A percentile compares a stretch with the other conserved stretches of the same genome.
phyloP scores from a whole-genome alignment of 1,140 invertebrate species.

The Ooceraea biroi region DNA sequence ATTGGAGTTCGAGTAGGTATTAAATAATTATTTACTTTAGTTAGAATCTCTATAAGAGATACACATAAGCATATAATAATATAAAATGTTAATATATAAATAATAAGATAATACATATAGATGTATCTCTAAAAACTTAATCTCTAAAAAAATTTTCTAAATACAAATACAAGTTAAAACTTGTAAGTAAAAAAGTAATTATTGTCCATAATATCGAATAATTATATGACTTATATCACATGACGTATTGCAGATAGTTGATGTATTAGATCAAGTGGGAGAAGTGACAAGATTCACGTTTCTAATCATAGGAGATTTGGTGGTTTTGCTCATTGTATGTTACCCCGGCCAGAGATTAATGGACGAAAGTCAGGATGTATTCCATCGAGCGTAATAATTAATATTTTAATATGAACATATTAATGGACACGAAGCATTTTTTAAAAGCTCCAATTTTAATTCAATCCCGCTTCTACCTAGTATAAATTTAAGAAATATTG shows the following conservation, averaged over 20 bases:
- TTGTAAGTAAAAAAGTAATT: slow-evolving; percentile 2
- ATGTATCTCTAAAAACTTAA: background rate
- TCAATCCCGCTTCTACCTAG: background rate
- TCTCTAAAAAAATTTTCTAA: background rate
- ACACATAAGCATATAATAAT: background rate
- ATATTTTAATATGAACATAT: background rate
- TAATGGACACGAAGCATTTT: background rate
- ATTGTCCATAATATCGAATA: background rate
- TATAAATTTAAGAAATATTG: background rate
- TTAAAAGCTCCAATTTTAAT: background rate
- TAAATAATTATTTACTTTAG: slow-evolving; percentile 25
- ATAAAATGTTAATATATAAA: slow-evolving; percentile 7
- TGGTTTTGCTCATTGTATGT: background rate
- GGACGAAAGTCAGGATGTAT: slow-evolving; percentile 44
- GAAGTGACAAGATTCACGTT: slow-evolving; percentile 6
- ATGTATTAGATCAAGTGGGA: background rate
- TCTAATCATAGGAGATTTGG: background rate
- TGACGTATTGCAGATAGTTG: slow-evolving; percentile 30
- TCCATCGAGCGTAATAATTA: slow-evolving; percentile 24
- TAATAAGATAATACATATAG: background rate
- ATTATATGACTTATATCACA: background rate
- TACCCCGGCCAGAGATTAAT: slow-evolving; percentile 33
- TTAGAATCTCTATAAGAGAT: too few relatives aligned
- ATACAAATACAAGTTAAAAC: background rate
- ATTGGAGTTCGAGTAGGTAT: slow-evolving; percentile 12